Percentiles rank a stretch among this genome's conserved stretches.
These are phyloP conservation scores for Parasteatoda lunata DNA, from an alignment of 2,888 invertebrate genomes.

Conservation along the genomic window DNA sequence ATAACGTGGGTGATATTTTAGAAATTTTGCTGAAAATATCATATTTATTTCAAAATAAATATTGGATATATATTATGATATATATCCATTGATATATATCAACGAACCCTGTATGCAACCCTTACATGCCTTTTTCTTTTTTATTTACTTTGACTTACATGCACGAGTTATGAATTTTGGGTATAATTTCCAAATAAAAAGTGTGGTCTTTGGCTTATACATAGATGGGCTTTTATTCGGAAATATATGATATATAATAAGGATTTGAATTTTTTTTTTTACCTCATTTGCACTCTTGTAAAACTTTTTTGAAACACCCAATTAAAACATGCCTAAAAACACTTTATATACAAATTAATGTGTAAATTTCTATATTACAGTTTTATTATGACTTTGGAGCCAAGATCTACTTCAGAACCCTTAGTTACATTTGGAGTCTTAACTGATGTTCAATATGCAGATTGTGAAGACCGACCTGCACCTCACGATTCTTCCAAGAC, in stretches of 20 bases:
- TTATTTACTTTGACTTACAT: too few species aligned
- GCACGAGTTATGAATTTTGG: too few species aligned
- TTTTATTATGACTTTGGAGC: constrained; percentile 24
- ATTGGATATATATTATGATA: too few species aligned
- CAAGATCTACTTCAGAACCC: constrained; percentile 25
- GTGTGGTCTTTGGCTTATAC: not conserved
- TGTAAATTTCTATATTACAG: constrained; percentile 9
- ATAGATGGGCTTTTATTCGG: not conserved
- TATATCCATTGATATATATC: too few species aligned
- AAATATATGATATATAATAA: not conserved
- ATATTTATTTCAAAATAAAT: too few species aligned
- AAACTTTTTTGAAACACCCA: not conserved
- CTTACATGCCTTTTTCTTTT: too few species aligned
- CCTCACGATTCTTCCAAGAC: constrained; percentile 71
- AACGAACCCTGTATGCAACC: too few species aligned
- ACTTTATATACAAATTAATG: not conserved
- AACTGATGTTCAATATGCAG: constrained; percentile 75
- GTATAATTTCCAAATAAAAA: too few species aligned
- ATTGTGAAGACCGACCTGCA: constrained; percentile 73
- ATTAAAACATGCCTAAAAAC: not conserved
- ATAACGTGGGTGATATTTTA: too few species aligned
- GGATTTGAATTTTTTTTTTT: not conserved
- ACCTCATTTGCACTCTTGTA: not conserved
- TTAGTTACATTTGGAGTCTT: constrained; percentile 73
- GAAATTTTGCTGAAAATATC: too few species aligned